Percentiles rank a stretch among this genome's conserved stretches.
These are phyloP conservation scores for Fregetta grallaria DNA, from an alignment of 2,113 vertebrate genomes.

Conservation along the genomic window DNA sequence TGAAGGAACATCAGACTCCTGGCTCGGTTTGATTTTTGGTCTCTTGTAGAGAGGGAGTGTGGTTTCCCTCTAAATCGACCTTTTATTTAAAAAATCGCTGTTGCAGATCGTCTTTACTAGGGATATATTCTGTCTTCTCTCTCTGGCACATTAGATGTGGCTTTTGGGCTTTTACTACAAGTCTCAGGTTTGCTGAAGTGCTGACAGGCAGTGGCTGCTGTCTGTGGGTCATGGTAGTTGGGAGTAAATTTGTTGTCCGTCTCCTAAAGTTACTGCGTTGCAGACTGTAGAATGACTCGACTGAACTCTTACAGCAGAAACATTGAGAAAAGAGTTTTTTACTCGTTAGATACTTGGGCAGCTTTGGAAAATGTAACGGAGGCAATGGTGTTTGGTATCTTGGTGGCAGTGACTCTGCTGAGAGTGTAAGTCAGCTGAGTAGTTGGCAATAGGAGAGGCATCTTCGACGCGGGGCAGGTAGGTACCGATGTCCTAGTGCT, in stretches of 20 bases:
- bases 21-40: neutral
- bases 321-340: neutral
- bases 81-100: neutral
- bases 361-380: neutral
- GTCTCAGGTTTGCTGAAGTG: neutral
- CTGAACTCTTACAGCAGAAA: neutral
- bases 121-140: neutral
- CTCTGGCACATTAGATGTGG: neutral
- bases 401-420: accelerated
- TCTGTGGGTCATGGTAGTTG: neutral
- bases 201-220: neutral
- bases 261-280: neutral
- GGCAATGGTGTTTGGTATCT: neutral
- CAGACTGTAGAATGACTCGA: neutral
- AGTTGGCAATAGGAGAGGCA: neutral
- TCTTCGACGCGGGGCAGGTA: neutral
- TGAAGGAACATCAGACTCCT: neutral
- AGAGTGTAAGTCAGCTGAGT: neutral
- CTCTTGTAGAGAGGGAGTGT: neutral
- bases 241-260: neutral
- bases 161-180: neutral
- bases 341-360: neutral
- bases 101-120: neutral
- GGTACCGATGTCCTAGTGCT: accelerated
- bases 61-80: neutral